These are phyloP conservation scores for Drosophila lacertosa DNA, from an alignment of 1,140 invertebrate genomes.

Conservation along the genomic window DNA sequence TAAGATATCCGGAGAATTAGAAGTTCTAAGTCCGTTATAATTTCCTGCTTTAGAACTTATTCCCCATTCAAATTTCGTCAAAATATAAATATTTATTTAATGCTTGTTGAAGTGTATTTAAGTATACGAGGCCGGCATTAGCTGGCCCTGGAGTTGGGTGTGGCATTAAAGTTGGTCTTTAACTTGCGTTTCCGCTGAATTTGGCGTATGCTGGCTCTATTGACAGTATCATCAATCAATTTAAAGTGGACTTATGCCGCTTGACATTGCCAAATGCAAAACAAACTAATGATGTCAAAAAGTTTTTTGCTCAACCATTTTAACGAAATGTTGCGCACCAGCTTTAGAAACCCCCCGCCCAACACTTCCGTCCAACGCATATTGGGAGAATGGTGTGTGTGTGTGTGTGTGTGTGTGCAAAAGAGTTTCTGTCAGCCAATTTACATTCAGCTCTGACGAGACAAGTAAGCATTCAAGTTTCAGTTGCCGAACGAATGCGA, in stretches of 20 bases:
- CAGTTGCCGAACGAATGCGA: conserved; percentile 6
- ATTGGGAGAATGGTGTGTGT: background rate
- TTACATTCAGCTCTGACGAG: background rate
- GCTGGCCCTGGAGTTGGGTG: background rate
- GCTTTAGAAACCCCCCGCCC: background rate
- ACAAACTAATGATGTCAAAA: conserved; percentile 58
- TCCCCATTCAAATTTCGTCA: no score
- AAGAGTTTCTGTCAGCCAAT: conserved; percentile 11
- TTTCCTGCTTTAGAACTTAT: no score
- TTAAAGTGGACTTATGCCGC: conserved; percentile 49
- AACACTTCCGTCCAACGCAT: background rate
- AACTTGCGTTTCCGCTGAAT: conserved; percentile 24
- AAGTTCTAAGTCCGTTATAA: no score
- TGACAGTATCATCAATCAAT: conserved; percentile 66
- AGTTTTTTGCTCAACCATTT: conserved; percentile 15
- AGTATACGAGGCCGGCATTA: background rate
- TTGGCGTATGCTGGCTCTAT: conserved; percentile 15
- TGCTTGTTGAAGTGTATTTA: conserved; percentile 5
- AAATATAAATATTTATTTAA: conserved; percentile 22
- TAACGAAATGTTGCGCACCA: conserved; percentile 10
- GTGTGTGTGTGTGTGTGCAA: background rate
- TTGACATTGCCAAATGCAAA: conserved; percentile 49
- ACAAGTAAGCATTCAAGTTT: conserved; percentile 9
- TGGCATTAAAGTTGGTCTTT: conserved; percentile 21
- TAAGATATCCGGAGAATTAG: no score